Evolutionary conservation across 2,797 vertebrate genomes (phyloP).

Genomic region (Eptatretus atami): DNA sequence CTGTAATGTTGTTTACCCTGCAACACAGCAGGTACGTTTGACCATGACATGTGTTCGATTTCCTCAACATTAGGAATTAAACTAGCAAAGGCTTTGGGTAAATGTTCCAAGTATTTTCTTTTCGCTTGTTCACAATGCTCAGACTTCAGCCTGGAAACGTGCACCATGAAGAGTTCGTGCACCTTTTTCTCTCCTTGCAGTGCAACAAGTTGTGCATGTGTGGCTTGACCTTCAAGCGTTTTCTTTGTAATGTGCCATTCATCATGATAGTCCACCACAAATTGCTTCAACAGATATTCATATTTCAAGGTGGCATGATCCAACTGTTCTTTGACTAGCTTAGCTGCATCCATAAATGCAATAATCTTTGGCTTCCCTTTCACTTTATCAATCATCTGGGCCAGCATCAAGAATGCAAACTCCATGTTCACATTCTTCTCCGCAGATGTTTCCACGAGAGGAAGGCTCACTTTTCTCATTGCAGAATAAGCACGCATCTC

Average conservation of each 20-base stretch:
- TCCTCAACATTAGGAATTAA: background rate
- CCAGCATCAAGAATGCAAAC: conserved; percentile 59
- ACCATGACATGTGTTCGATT: background rate
- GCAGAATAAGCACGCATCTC: conserved; percentile 74
- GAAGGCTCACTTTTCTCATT: conserved; percentile 63
- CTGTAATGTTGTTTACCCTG: background rate
- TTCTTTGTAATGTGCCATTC: background rate
- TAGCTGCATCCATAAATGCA: conserved; percentile 76
- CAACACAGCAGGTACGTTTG: background rate
- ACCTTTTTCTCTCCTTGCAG: background rate
- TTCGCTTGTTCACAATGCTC: background rate
- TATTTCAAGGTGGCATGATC: background rate
- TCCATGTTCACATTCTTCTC: conserved; percentile 57
- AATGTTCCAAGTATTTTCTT: background rate
- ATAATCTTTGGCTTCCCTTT: conserved; percentile 84
- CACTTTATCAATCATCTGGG: conserved; percentile 90
- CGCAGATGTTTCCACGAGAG: conserved; percentile 65
- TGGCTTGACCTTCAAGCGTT: background rate
- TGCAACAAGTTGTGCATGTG: background rate
- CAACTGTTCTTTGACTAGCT: conserved; percentile 12
- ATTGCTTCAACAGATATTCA: conserved; percentile 2
- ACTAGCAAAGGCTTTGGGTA: background rate
- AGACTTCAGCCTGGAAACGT: background rate
- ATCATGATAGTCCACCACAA: background rate
- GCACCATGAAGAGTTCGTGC: background rate